A percentile compares a stretch with the other conserved stretches of the same genome.
Conservation (phyloP, 2,888 invertebrate species). For the Amaurobius ferox region DNA sequence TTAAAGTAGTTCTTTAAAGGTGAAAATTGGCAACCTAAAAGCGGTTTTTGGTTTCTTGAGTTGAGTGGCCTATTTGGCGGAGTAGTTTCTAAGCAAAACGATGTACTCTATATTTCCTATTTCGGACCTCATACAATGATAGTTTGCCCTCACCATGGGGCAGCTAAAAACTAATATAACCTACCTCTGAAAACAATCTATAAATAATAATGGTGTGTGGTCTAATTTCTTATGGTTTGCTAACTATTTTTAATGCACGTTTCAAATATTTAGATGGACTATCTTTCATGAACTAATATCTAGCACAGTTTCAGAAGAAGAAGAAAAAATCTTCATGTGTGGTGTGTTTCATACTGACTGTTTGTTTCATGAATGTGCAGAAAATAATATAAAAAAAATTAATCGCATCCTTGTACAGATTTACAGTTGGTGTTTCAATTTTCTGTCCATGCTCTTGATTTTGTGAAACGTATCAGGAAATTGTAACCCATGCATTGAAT, state of each 20-base stretch:
- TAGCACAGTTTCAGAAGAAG: slow-evolving; percentile 59
- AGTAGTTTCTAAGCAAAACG: slow-evolving; percentile 15
- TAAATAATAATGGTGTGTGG: slow-evolving; percentile 69
- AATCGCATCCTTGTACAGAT: slow-evolving; percentile 66
- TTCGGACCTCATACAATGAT: slow-evolving; percentile 64
- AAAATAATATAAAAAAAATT: slow-evolving; percentile 41
- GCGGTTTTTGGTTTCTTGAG: background rate
- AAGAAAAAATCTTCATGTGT: slow-evolving; percentile 45
- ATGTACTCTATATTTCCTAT: slow-evolving; percentile 69
- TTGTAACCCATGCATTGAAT: background rate
- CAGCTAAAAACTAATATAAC: slow-evolving; percentile 69
- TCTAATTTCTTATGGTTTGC: slow-evolving; percentile 70
- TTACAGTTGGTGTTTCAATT: slow-evolving; percentile 58
- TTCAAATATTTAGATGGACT: slow-evolving; percentile 70
- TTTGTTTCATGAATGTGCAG: slow-evolving; percentile 59
- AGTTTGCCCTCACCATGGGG: slow-evolving; percentile 61
- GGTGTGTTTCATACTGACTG: slow-evolving; percentile 68
- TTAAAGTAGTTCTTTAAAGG: too few relatives aligned
- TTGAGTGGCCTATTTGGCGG: background rate
- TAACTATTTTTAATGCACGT: slow-evolving; percentile 71
- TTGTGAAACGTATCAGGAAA: slow-evolving; percentile 11
- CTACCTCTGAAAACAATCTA: slow-evolving; percentile 71
- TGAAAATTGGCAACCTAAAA: background rate
- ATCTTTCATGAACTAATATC: slow-evolving; percentile 67
- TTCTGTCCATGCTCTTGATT: slow-evolving; percentile 25